A percentile compares a stretch with the other conserved stretches of the same genome.
Evolutionary conservation across 2,888 invertebrate species (phyloP).

Genomic region (Epirrita christyi): DNA sequence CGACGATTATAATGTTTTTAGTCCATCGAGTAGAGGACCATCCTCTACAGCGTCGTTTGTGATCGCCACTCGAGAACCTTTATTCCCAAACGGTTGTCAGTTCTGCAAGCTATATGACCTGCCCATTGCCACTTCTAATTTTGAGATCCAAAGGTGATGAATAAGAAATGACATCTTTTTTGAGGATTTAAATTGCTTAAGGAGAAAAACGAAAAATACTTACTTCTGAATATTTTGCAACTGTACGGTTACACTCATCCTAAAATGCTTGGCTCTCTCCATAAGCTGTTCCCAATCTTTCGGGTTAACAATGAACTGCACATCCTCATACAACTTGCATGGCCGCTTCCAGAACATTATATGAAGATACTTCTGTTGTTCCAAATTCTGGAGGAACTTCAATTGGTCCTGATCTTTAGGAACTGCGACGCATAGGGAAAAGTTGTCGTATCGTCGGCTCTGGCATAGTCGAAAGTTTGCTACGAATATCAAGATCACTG

Average conservation of each 20-base stretch:
- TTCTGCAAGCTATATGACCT: no score
- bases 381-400: slow-evolving; percentile 61
- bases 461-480: slow-evolving; percentile 48
- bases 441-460: slow-evolving; percentile 54
- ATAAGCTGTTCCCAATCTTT: slow-evolving; percentile 50
- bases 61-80: no score
- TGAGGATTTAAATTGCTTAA: no score
- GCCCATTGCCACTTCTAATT: no score
- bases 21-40: no score
- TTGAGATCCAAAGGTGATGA: no score
- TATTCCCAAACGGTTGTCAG: no score
- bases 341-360: slow-evolving; percentile 64
- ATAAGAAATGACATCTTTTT: no score
- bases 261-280: slow-evolving; percentile 59
- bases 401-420: slow-evolving; percentile 57
- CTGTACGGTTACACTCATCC: slow-evolving; percentile 43
- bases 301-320: slow-evolving; percentile 61
- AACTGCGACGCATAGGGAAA: slow-evolving; percentile 46
- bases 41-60: no score
- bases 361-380: slow-evolving; percentile 57
- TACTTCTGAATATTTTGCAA: slow-evolving; percentile 59
- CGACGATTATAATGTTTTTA: no score
- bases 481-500: slow-evolving; percentile 48
- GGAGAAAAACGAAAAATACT: slow-evolving; percentile 19
- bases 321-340: slow-evolving; percentile 51